phyloP scores from a whole-genome alignment of 2,113 vertebrate genomes.

The Chrysochloris asiatica region DNA sequence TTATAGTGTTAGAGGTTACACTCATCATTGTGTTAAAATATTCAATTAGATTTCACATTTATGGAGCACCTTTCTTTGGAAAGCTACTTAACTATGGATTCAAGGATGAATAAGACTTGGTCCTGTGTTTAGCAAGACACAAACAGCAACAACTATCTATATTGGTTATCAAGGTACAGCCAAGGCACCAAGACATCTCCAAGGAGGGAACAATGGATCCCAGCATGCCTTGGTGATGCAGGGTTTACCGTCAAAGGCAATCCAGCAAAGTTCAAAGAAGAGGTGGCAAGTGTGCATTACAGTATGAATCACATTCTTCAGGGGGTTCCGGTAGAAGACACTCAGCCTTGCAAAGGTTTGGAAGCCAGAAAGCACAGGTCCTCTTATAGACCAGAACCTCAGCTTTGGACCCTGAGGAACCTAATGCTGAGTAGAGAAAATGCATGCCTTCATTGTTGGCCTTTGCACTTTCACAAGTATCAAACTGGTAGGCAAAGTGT shows the following conservation, averaged over 20 bases:
- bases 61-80: slow-evolving; percentile 29
- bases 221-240: fast-evolving
- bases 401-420: too few species aligned
- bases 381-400: neutral
- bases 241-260: neutral
- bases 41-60: slow-evolving; percentile 53
- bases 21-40: slow-evolving; percentile 71
- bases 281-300: neutral
- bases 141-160: neutral
- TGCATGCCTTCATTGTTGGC: neutral
- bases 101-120: neutral
- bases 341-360: neutral
- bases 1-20: slow-evolving; percentile 73
- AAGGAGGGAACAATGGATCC: neutral
- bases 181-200: neutral
- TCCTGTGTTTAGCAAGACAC: neutral
- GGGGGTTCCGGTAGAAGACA: neutral
- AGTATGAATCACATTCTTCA: neutral
- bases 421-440: neutral
- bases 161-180: neutral
- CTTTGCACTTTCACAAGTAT: neutral
- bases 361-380: neutral
- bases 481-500: neutral
- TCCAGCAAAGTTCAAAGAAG: neutral
- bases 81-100: slow-evolving; percentile 34